Evolutionary conservation across 2,797 vertebrate species (phyloP).

Genomic region (Cyprinella venusta): DNA sequence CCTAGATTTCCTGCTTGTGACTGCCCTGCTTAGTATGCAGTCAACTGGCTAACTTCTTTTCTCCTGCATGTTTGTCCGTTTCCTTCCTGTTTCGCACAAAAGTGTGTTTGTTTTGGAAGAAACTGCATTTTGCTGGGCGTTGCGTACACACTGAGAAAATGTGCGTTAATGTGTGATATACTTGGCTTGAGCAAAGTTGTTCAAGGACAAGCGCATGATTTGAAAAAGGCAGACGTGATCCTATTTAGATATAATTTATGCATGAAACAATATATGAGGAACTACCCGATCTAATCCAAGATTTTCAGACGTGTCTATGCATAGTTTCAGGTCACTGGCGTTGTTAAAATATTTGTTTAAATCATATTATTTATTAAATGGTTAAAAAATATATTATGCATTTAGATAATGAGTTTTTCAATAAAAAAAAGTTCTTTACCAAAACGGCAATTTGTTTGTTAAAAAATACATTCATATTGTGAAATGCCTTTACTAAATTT

Average conservation of each 20-base stretch:
- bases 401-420: not conserved
- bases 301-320: not conserved
- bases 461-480: not conserved
- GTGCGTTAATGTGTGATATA: not conserved
- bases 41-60: conserved; percentile 51
- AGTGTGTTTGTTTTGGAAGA: conserved; percentile 62
- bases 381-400: not conserved
- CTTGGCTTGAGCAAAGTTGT: not conserved
- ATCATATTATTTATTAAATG: not conserved
- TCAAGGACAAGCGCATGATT: not conserved
- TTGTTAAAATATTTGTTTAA: not conserved
- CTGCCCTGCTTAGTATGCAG: conserved; percentile 72
- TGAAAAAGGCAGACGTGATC: not conserved
- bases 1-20: conserved; percentile 84
- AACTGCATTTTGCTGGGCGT: conserved; percentile 9
- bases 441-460: not conserved
- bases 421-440: not conserved
- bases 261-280: not conserved
- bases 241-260: not conserved
- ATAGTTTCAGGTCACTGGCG: not conserved
- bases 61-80: conserved; percentile 61
- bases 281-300: not conserved
- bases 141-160: not conserved
- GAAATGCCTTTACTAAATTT: not conserved
- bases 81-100: conserved; percentile 60